Conservation (phyloP, 2,797 vertebrate genomes). For the Poecilia wingei region DNA sequence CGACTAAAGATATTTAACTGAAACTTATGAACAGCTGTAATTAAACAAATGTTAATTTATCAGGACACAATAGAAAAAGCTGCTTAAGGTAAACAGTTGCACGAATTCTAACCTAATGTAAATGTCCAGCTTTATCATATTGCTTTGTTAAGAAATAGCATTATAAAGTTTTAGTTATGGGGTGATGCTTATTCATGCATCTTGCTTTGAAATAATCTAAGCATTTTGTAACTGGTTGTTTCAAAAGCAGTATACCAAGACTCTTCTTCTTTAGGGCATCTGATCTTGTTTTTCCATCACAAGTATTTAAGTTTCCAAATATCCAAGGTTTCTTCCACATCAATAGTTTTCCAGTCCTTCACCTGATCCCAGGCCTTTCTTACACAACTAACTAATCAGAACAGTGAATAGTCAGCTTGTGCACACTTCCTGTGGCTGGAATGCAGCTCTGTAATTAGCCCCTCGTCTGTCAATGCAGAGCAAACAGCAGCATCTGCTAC, state of each 20-base stretch:
- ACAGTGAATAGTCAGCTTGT: slow-evolving; percentile 68
- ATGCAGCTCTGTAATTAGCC: slow-evolving; percentile 72
- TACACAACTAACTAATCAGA: slow-evolving; percentile 71
- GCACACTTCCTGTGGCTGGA: slow-evolving; percentile 66
- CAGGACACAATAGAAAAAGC: neutral
- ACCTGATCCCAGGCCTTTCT: slow-evolving; percentile 55
- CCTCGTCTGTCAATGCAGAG: slow-evolving; percentile 69
- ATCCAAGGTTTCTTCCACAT: slow-evolving; percentile 60
- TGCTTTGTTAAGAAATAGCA: neutral
- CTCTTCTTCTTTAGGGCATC: slow-evolving; percentile 3
- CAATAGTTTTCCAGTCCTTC: slow-evolving; percentile 62
- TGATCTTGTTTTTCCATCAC: slow-evolving; percentile 18
- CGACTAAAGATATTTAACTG: neutral
- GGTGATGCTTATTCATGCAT: neutral
- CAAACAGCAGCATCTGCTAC: slow-evolving; percentile 78
- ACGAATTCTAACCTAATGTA: neutral
- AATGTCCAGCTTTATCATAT: neutral
- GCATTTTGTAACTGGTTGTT: neutral
- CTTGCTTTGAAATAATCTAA: neutral
- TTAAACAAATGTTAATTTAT: neutral
- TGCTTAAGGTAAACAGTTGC: neutral
- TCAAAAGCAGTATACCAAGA: neutral
- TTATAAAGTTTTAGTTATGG: neutral
- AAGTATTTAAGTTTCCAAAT: slow-evolving; percentile 64
- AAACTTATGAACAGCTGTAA: neutral